These are phyloP conservation scores for Paratrypauchen microcephalus DNA, from an alignment of 2,797 vertebrate species.

Conservation along the genomic window DNA sequence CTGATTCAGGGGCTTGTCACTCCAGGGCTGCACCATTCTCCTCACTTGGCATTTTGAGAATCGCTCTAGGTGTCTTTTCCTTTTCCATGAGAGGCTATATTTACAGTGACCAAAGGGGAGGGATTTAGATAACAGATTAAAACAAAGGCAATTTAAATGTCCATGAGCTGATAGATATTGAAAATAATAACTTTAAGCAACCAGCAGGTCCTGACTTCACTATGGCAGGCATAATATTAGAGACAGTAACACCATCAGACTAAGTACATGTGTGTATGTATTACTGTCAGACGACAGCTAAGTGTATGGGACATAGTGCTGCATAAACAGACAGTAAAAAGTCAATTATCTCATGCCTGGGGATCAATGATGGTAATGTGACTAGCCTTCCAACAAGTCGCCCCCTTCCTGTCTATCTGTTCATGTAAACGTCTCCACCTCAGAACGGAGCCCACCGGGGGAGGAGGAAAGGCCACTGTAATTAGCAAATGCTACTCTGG, in stretches of 20 bases:
- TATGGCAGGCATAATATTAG: conserved; percentile 44
- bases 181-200: conserved; percentile 48
- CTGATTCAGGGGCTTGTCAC: conserved; percentile 52
- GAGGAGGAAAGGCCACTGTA: conserved; percentile 40
- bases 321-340: conserved; percentile 73
- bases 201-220: conserved; percentile 5
- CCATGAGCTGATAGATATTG: conserved; percentile 43
- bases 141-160: conserved; percentile 31
- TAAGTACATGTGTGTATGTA: conserved; percentile 36
- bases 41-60: conserved; percentile 61
- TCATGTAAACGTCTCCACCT: conserved; percentile 47
- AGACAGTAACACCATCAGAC: conserved; percentile 57
- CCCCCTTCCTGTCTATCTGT: conserved; percentile 40
- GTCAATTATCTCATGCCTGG: conserved; percentile 75
- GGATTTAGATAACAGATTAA: conserved; percentile 7
- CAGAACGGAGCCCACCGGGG: conserved; percentile 37
- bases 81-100: conserved; percentile 29
- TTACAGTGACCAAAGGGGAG: conserved; percentile 23
- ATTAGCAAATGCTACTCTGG: conserved; percentile 62
- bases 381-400: conserved; percentile 54
- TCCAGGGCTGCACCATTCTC: conserved; percentile 56
- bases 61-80: conserved; percentile 23
- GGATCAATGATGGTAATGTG: conserved; percentile 80
- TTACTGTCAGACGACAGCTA: conserved; percentile 46
- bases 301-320: conserved; percentile 55